Evolutionary conservation across 1,140 invertebrate genomes (phyloP).

Genomic region (Psilanteris sp.): DNA sequence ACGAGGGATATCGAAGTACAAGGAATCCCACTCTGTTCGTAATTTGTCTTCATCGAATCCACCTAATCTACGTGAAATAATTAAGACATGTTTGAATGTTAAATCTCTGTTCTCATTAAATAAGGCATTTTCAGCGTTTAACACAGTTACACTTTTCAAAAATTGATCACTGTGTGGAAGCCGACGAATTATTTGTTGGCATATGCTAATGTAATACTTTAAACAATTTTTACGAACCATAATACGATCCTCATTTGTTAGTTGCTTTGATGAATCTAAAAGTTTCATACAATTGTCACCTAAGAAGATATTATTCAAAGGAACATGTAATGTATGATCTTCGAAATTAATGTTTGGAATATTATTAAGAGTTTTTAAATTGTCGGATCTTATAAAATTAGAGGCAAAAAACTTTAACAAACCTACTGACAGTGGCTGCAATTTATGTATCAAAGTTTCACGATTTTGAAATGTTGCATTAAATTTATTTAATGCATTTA

Average conservation of each 20-base stretch:
- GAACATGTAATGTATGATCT: neutral
- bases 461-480: no score
- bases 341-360: neutral
- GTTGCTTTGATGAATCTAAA: neutral
- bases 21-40: conserved; percentile 11
- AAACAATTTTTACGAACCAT: conserved; percentile 9
- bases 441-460: no score
- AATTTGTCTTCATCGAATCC: conserved; percentile 11
- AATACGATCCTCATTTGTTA: neutral
- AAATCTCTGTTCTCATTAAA: conserved; percentile 5
- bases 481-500: no score
- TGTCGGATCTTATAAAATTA: no score
- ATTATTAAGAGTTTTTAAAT: no score
- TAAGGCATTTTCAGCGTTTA: neutral
- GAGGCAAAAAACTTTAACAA: no score
- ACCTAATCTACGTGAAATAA: neutral
- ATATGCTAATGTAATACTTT: conserved; percentile 5
- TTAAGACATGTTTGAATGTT: neutral
- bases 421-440: no score
- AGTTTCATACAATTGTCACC: conserved; percentile 4
- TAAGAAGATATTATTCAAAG: neutral
- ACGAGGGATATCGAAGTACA: conserved; percentile 5
- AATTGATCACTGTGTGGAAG: conserved; percentile 10
- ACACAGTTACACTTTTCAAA: neutral
- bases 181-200: neutral